Evolutionary conservation across 64 coral and sea anemone species (phyloP), one percentile per base, ranked within the genome.

Genomic region (Actinia tenebrosa): DNA sequence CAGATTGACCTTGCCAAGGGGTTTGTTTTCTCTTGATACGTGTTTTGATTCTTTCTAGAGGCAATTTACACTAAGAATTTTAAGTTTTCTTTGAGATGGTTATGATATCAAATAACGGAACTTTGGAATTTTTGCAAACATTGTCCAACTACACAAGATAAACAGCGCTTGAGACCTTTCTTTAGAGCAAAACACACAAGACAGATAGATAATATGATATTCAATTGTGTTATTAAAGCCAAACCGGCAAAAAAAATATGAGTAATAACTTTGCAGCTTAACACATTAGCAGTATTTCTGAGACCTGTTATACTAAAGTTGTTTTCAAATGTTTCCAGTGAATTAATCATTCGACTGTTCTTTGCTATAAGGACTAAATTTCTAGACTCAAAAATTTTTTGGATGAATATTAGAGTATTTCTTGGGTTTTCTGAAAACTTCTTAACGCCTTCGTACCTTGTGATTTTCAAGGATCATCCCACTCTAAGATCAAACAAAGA

Each of bases 1-100:
- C 1, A 37, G 27, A 75, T 75, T 81, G 79, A 81, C 79, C 79
- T 81, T 81, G 79, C 79, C 79, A 50, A 53, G 79, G 50, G 79
- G 14, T 47, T 1, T 81, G 43, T 53, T 81, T 81, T 75, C 69
- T 75, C 69, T 75, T 5, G 30, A 37, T 3, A 42, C 20, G 30
- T 42, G 69, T 30, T 10, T 75, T 30, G 22, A 43, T 37, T 75
- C 69, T 75, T 75, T 75, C 10, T 58, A 58, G 3, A 42, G 11
- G 25, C 23, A 75, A 75, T 42, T 75, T 15, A 30, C 11, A 30
- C 10, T 43, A 75, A 25, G 42, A 42, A 13, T 75, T 75, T 30
- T 30, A 42, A 30, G 26, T 75, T 75, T 75, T 75, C 69, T 75
- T 75, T 27, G 25, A 66, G 56, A 75, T 75, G 20, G 13, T 27